A percentile compares a stretch with the other conserved stretches of the same genome.
phyloP scores from a whole-genome alignment of 2,113 vertebrate genomes.

The Alethe castanea region DNA sequence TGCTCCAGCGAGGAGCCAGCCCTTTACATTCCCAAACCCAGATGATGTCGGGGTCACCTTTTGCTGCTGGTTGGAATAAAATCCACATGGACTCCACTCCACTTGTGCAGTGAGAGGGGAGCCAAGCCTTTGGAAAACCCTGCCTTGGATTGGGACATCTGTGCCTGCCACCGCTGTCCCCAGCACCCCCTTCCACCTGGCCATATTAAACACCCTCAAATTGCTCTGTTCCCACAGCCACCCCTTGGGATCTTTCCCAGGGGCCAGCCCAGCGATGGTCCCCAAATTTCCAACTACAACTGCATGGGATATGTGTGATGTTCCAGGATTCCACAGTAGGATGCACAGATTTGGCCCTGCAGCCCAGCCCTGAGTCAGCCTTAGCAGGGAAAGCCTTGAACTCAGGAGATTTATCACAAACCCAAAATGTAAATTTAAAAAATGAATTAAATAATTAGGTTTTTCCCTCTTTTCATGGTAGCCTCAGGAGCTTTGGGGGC shows the following conservation, averaged over 20 bases:
- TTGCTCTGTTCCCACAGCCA: background rate
- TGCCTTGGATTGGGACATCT: background rate
- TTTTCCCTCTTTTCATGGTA: background rate
- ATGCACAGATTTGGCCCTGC: background rate
- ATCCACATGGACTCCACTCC: background rate
- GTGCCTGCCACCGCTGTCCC: fast-evolving
- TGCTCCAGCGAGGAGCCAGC: background rate
- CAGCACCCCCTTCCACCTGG: fast-evolving
- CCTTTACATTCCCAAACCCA: background rate
- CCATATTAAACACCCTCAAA: fast-evolving
- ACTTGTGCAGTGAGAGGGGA: background rate
- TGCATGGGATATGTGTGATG: fast-evolving
- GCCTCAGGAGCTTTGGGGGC: background rate
- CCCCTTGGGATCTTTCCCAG: background rate
- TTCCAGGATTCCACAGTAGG: background rate
- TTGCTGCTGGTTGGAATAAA: background rate
- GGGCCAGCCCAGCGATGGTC: fast-evolving
- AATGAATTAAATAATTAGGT: background rate
- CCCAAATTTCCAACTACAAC: background rate
- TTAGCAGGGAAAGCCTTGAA: background rate
- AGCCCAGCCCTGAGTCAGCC: background rate
- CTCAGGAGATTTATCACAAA: background rate
- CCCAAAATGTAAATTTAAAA: background rate
- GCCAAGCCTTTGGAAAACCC: background rate
- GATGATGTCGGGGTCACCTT: background rate